phyloP scores from a whole-genome alignment of 1,140 invertebrate species.

The Tetragonula clypearis region DNA sequence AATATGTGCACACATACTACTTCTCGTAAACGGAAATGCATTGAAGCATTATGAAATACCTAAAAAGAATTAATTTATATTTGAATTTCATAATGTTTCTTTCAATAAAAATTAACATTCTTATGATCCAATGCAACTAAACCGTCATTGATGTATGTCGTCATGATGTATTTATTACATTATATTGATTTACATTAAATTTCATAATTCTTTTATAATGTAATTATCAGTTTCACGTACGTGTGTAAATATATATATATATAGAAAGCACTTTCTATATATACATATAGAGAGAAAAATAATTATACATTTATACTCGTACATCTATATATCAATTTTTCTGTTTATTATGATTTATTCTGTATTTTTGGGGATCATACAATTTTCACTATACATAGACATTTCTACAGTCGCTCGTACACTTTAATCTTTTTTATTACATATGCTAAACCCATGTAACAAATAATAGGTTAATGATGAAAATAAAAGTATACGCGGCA shows the following conservation, averaged over 20 bases:
- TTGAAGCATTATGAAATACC: slow-evolving; percentile 32
- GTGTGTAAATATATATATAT: slow-evolving; percentile 30
- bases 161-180: slow-evolving; percentile 50
- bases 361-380: slow-evolving; percentile 51
- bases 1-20: slow-evolving; percentile 33
- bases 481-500: slow-evolving; percentile 51
- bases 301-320: slow-evolving; percentile 44
- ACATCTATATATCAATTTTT: slow-evolving; percentile 33
- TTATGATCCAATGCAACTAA: slow-evolving; percentile 3
- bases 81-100: slow-evolving; percentile 27
- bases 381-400: slow-evolving; percentile 62
- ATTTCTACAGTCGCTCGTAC: slow-evolving; percentile 59
- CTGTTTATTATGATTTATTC: slow-evolving; percentile 48
- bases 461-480: slow-evolving; percentile 40
- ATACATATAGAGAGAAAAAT: neutral
- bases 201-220: slow-evolving; percentile 52
- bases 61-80: slow-evolving; percentile 5
- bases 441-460: slow-evolving; percentile 47
- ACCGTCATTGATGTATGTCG: neutral
- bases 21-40: slow-evolving; percentile 6
- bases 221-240: slow-evolving; percentile 38
- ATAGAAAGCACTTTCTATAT: neutral
- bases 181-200: slow-evolving; percentile 22
- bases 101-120: neutral
- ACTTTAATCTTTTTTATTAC: slow-evolving; percentile 60